Conservation (phyloP, 2,888 invertebrate species). For the Notocelia uddmanniana region DNA sequence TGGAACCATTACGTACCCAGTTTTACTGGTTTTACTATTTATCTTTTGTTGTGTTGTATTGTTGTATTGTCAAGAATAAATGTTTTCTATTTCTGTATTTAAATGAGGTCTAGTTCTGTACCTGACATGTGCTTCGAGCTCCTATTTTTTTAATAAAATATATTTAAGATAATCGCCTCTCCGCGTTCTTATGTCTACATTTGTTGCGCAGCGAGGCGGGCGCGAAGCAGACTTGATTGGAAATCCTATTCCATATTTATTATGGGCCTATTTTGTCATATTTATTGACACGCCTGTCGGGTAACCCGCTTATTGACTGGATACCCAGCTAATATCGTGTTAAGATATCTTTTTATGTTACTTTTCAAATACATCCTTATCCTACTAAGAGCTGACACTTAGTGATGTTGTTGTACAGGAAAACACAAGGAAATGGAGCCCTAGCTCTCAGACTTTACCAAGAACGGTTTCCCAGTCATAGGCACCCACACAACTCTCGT, state of each 20-base stretch:
- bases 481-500: conserved; percentile 15
- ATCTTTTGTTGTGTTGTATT: no score
- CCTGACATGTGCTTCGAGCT: no score
- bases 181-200: conserved; percentile 57
- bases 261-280: conserved; percentile 83
- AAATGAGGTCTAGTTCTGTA: no score
- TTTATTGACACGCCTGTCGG: conserved; percentile 76
- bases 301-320: conserved; percentile 50
- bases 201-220: conserved; percentile 64
- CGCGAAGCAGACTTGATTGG: conserved; percentile 83
- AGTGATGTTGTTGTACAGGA: conserved; percentile 8
- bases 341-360: conserved; percentile 4
- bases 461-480: conserved; percentile 21
- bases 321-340: conserved; percentile 24
- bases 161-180: conserved; percentile 54
- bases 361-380: background rate
- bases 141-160: no score
- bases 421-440: conserved; percentile 16
- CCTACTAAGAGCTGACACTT: no score
- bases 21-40: no score
- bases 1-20: no score
- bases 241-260: conserved; percentile 85
- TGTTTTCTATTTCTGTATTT: no score
- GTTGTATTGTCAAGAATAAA: no score
- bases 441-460: conserved; percentile 16